Percentiles rank a stretch among this genome's conserved stretches.
Conservation (phyloP, 2,888 invertebrate species). For the Muscina levida region DNA sequence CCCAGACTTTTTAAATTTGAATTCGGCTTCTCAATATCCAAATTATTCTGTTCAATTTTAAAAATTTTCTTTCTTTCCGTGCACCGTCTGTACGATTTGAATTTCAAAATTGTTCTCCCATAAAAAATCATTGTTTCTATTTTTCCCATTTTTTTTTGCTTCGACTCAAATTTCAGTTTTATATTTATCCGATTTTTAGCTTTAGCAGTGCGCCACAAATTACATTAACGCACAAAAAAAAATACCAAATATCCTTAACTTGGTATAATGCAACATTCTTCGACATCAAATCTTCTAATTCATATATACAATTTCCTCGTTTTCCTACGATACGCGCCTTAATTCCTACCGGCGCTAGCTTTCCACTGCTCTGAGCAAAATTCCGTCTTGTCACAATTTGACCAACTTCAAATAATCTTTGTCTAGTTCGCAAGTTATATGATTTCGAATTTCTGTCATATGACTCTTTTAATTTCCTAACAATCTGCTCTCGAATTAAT, state of each 20-base stretch:
- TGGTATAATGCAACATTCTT: constrained; percentile 28
- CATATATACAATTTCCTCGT: constrained; percentile 34
- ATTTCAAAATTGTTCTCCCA: too few species aligned
- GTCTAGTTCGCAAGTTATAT: constrained; percentile 41
- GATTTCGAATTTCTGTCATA: constrained; percentile 29
- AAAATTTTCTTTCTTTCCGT: too few species aligned
- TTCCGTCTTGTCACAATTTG: constrained; percentile 47
- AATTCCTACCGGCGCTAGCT: constrained; percentile 36
- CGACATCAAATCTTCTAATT: neutral
- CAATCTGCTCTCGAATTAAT: neutral
- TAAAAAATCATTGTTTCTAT: too few species aligned
- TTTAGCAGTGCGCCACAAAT: too few species aligned
- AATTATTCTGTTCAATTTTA: too few species aligned
- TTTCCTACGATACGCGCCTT: constrained; percentile 37
- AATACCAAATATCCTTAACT: constrained; percentile 37
- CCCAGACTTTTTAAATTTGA: too few species aligned
- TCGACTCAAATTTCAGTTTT: too few species aligned
- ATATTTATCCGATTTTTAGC: too few species aligned
- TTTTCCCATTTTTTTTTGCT: too few species aligned
- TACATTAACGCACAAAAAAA: neutral
- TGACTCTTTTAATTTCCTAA: constrained; percentile 14
- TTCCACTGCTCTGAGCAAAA: constrained; percentile 40
- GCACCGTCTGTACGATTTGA: too few species aligned
- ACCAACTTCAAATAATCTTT: constrained; percentile 25
- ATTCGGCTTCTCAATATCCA: too few species aligned